phyloP scores from a whole-genome alignment of 1,140 invertebrate genomes.

The Delia radicum region DNA sequence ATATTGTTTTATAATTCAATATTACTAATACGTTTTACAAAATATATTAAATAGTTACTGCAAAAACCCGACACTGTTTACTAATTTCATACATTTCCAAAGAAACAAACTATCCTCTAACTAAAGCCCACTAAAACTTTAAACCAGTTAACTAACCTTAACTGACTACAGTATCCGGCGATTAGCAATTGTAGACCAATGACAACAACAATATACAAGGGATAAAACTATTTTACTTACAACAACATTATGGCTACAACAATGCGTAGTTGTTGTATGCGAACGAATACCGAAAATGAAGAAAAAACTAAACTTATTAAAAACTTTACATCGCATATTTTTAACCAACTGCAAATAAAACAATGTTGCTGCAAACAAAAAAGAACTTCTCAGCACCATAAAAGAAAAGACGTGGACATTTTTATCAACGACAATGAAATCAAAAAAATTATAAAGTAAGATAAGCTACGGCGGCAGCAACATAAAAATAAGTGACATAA shows the following conservation, averaged over 20 bases:
- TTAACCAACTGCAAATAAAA: background rate
- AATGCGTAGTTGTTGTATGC: no score
- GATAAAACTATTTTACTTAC: no score
- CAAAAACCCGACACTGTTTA: no score
- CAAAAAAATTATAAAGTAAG: background rate
- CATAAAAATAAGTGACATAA: background rate
- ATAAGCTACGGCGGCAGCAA: background rate
- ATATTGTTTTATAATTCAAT: no score
- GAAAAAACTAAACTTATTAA: background rate
- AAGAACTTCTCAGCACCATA: background rate
- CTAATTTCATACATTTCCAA: no score
- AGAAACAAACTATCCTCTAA: no score
- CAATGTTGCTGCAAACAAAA: background rate
- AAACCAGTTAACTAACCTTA: background rate
- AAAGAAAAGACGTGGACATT: background rate
- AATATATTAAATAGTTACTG: no score
- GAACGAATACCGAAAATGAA: background rate
- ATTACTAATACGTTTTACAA: no score
- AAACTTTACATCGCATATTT: no score
- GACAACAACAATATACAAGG: background rate
- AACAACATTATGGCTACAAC: no score
- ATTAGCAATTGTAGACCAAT: background rate
- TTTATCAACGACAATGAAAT: slow-evolving; percentile 4
- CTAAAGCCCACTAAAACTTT: no score
- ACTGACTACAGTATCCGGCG: background rate